Conservation (phyloP, 2,113 vertebrate genomes). For the Jaculus jaculus region DNA sequence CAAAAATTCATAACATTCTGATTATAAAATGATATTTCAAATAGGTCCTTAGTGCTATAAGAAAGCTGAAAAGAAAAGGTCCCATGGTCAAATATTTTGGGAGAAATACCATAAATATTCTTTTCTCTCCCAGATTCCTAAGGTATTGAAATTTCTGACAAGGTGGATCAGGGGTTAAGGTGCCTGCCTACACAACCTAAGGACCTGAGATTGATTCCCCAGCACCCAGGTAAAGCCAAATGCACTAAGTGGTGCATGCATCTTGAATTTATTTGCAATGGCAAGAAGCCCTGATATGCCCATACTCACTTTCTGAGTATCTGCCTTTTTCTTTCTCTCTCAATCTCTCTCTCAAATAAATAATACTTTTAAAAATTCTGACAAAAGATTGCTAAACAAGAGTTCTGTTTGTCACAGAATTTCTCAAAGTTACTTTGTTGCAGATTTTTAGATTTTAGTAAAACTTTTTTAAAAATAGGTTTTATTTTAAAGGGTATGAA, state of each 20-base stretch:
- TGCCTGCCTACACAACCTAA: too few species aligned
- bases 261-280: too few species aligned
- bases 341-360: too few species aligned
- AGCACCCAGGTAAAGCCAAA: too few species aligned
- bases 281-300: too few species aligned
- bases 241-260: too few species aligned
- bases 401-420: not conserved
- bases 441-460: not conserved
- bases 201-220: too few species aligned
- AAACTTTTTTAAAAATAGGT: not conserved
- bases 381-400: not conserved
- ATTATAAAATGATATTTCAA: not conserved
- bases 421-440: not conserved
- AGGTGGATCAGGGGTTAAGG: not conserved
- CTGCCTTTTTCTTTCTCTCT: too few species aligned
- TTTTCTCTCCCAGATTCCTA: not conserved
- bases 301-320: too few species aligned
- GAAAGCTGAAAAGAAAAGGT: not conserved
- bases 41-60: not conserved
- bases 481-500: not conserved
- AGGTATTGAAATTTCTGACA: not conserved
- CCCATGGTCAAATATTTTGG: not conserved
- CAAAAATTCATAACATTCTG: not conserved
- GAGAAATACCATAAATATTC: not conserved
- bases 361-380: too few species aligned